phyloP scores from a whole-genome alignment of 1,140 invertebrate genomes.

The Drosophila ficusphila region DNA sequence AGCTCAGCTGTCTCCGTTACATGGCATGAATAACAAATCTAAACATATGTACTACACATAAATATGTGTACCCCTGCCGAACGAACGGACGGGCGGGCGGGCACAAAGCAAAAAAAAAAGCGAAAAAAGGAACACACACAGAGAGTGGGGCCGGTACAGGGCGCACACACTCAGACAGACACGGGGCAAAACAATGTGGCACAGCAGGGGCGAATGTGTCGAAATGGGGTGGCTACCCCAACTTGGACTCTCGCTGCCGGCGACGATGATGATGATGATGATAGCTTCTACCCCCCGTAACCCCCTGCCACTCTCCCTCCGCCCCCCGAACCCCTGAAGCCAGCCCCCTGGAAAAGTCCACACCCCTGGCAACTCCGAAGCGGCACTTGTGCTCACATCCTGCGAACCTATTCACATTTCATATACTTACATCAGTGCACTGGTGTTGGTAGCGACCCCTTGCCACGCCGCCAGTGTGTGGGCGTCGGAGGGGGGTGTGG shows the following conservation, averaged over 20 bases:
- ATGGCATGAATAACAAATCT: slow-evolving; percentile 74
- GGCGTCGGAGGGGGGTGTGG: slow-evolving; percentile 4
- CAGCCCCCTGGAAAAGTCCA: neutral
- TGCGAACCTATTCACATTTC: slow-evolving; percentile 84
- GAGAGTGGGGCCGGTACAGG: slow-evolving; percentile 10
- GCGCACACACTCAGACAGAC: slow-evolving; percentile 29
- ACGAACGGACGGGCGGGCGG: no score
- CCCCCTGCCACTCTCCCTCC: no score
- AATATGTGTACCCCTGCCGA: slow-evolving; percentile 57
- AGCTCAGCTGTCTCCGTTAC: slow-evolving; percentile 53
- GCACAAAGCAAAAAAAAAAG: slow-evolving; percentile 23
- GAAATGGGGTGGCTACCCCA: slow-evolving; percentile 41
- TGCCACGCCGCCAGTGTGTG: slow-evolving; percentile 14
- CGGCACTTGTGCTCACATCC: slow-evolving; percentile 73
- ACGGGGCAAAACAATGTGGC: slow-evolving; percentile 51
- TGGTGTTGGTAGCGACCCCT: slow-evolving; percentile 68
- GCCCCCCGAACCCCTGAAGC: slow-evolving; percentile 9
- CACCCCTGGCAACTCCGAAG: neutral
- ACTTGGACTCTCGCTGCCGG: slow-evolving; percentile 30
- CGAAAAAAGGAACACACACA: slow-evolving; percentile 36
- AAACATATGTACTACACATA: slow-evolving; percentile 76
- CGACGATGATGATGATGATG: slow-evolving; percentile 63
- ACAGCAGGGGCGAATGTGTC: slow-evolving; percentile 38
- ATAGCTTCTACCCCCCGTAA: slow-evolving; percentile 39
- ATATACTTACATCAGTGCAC: slow-evolving; percentile 84